Evolutionary conservation across 2,888 invertebrate genomes (phyloP).

Genomic region (Strigamia maritima): DNA sequence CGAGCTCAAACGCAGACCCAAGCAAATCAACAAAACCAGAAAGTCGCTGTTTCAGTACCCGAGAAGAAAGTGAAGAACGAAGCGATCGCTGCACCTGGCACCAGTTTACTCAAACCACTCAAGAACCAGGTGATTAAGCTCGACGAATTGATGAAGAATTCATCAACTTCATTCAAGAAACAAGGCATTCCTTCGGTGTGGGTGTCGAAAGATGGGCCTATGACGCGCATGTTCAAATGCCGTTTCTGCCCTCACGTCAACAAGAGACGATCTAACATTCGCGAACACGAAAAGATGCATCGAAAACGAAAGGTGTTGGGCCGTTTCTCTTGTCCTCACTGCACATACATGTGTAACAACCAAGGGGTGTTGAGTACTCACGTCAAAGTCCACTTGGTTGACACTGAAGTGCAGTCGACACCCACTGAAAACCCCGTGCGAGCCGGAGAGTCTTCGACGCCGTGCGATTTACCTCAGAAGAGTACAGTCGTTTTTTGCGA

Average conservation of each 20-base stretch:
- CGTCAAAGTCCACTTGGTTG: slow-evolving; percentile 68
- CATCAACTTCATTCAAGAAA: slow-evolving; percentile 38
- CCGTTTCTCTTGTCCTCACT: slow-evolving; percentile 65
- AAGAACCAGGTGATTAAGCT: slow-evolving; percentile 39
- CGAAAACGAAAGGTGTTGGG: slow-evolving; percentile 49
- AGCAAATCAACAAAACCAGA: neutral
- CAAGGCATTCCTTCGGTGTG: slow-evolving; percentile 69
- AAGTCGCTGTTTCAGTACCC: neutral
- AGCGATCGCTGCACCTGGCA: slow-evolving; percentile 20
- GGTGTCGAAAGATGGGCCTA: slow-evolving; percentile 69
- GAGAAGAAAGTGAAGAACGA: neutral
- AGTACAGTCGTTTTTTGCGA: slow-evolving; percentile 47
- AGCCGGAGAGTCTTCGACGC: neutral
- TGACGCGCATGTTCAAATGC: slow-evolving; percentile 80
- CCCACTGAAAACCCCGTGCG: neutral
- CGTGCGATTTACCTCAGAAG: neutral
- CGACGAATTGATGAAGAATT: slow-evolving; percentile 7
- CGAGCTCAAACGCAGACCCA: slow-evolving; percentile 1
- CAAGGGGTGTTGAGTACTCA: slow-evolving; percentile 64
- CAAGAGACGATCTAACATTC: slow-evolving; percentile 72
- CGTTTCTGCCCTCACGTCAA: slow-evolving; percentile 80
- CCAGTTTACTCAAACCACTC: slow-evolving; percentile 33
- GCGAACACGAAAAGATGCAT: slow-evolving; percentile 81
- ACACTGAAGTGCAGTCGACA: slow-evolving; percentile 45
- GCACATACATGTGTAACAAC: slow-evolving; percentile 74